A percentile compares a stretch with the other conserved stretches of the same genome.
phyloP scores from a whole-genome alignment of 2,888 invertebrate species.

The Dione juno region DNA sequence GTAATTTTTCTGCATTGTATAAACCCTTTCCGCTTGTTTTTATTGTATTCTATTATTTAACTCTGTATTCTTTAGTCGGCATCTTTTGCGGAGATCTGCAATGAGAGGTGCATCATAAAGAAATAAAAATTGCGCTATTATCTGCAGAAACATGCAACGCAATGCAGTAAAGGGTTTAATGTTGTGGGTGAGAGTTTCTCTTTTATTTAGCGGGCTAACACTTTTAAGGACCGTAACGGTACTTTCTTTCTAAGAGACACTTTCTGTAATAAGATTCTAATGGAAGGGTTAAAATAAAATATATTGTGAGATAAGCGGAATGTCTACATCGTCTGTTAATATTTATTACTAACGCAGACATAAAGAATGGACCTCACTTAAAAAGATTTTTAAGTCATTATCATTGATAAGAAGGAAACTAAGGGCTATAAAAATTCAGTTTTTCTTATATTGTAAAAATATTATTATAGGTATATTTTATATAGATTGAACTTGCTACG shows the following conservation, averaged over 20 bases:
- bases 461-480: not conserved
- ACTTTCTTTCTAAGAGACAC: conserved; percentile 61
- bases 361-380: conserved; percentile 42
- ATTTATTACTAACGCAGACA: conserved; percentile 54
- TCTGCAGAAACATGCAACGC: conserved; percentile 69
- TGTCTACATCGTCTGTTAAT: conserved; percentile 55
- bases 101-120: conserved; percentile 71
- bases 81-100: conserved; percentile 77
- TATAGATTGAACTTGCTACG: not conserved
- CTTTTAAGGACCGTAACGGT: conserved; percentile 70
- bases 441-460: not conserved
- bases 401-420: not conserved
- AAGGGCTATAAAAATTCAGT: not conserved
- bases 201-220: conserved; percentile 62
- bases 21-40: conserved; percentile 83
- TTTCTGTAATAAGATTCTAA: conserved; percentile 60
- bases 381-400: conserved; percentile 49
- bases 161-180: conserved; percentile 73
- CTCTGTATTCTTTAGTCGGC: conserved; percentile 63
- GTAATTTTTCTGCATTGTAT: conserved; percentile 81
- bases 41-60: conserved; percentile 75
- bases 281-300: conserved; percentile 57
- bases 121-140: conserved; percentile 80
- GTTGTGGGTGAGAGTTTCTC: conserved; percentile 66
- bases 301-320: conserved; percentile 64